These are phyloP conservation scores for Eupeodes latifasciatus DNA, from an alignment of 2,888 invertebrate genomes.

Conservation along the genomic window DNA sequence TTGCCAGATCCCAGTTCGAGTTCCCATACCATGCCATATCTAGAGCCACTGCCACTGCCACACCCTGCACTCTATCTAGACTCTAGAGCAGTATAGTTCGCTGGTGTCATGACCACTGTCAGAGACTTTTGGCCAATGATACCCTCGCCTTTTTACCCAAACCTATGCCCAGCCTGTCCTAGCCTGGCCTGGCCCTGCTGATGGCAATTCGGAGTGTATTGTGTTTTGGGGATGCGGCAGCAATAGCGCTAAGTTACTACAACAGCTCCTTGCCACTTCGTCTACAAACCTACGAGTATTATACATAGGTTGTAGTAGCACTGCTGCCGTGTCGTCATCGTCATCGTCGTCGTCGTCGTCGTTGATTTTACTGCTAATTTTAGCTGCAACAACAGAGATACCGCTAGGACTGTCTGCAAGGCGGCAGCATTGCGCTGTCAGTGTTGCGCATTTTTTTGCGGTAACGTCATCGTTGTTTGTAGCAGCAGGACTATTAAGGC, in stretches of 20 bases:
- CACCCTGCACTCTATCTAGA: slow-evolving; percentile 3
- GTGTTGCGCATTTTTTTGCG: slow-evolving; percentile 76
- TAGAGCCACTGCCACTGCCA: not conserved
- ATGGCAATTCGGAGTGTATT: slow-evolving; percentile 55
- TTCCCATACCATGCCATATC: too few species aligned
- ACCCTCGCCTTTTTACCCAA: not conserved
- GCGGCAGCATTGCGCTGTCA: slow-evolving; percentile 70
- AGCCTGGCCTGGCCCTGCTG: too few species aligned
- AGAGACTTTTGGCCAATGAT: slow-evolving; percentile 64
- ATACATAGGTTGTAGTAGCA: slow-evolving; percentile 17
- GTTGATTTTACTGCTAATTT: slow-evolving; percentile 73
- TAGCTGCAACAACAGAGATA: slow-evolving; percentile 64
- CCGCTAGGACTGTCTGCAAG: slow-evolving; percentile 61
- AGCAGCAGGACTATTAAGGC: slow-evolving; percentile 30
- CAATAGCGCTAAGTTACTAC: slow-evolving; percentile 71
- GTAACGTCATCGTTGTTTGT: slow-evolving; percentile 47
- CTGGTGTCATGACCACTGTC: slow-evolving; percentile 72
- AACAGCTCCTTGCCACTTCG: slow-evolving; percentile 44
- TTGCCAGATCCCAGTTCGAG: too few species aligned
- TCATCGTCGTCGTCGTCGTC: not conserved
- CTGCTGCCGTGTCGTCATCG: slow-evolving; percentile 1
- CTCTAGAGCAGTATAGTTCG: not conserved
- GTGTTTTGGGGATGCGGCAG: slow-evolving; percentile 68
- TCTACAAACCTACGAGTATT: not conserved
- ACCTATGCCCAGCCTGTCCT: too few species aligned